phyloP scores from a whole-genome alignment of 1,140 invertebrate genomes.

The Nasonia longicornis region DNA sequence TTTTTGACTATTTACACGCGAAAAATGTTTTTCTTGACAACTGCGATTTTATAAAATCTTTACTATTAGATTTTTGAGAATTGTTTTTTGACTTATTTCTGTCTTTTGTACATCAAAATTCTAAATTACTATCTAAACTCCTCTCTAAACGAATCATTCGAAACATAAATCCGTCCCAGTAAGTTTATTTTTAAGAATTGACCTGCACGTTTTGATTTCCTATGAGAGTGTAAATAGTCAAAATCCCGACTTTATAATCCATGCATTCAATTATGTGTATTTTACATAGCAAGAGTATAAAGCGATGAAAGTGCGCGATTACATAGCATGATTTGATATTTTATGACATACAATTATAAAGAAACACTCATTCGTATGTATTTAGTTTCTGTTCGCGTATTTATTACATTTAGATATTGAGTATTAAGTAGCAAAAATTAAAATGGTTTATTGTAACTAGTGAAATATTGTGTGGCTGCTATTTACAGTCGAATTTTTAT shows the following conservation, averaged over 20 bases:
- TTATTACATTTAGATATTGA: slow-evolving; percentile 42
- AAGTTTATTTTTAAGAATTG: background rate
- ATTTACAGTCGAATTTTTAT: slow-evolving; percentile 18
- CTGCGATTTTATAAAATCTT: background rate
- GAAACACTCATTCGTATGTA: slow-evolving; percentile 17
- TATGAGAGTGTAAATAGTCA: slow-evolving; percentile 29
- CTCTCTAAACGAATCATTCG: background rate
- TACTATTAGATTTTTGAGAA: background rate
- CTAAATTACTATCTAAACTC: background rate
- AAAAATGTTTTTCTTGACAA: background rate
- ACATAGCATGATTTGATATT: slow-evolving; percentile 36
- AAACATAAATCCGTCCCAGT: background rate
- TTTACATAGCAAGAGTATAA: slow-evolving; percentile 23
- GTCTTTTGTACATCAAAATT: background rate
- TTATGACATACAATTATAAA: slow-evolving; percentile 32
- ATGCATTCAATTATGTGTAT: slow-evolving; percentile 31
- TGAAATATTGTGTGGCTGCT: slow-evolving; percentile 17
- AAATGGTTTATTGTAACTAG: slow-evolving; percentile 10
- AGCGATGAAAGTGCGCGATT: slow-evolving; percentile 16
- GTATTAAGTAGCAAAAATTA: slow-evolving; percentile 24
- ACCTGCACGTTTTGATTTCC: background rate
- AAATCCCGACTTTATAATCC: slow-evolving; percentile 15
- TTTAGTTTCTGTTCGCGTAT: slow-evolving; percentile 33
- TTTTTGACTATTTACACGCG: slow-evolving; percentile 36
- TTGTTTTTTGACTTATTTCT: background rate